Evolutionary conservation across 2,888 invertebrate genomes (phyloP).

Genomic region (Lasioglossum villosulum): DNA sequence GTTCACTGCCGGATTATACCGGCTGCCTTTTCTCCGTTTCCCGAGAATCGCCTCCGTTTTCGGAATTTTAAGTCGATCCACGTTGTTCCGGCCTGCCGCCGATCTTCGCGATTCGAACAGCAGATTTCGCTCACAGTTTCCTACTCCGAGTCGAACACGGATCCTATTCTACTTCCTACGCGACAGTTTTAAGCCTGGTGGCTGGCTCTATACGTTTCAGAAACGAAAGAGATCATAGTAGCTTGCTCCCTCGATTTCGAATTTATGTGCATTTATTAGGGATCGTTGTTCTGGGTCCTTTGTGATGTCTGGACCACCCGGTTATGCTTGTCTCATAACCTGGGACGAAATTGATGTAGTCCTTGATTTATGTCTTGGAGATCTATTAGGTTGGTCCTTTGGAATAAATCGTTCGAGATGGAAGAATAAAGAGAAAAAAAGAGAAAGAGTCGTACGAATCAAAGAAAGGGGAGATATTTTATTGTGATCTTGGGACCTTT

Average conservation of each 20-base stretch:
- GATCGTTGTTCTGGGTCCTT: neutral
- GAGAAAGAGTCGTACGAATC: neutral
- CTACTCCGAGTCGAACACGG: neutral
- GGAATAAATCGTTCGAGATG: neutral
- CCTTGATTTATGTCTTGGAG: neutral
- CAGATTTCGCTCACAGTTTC: neutral
- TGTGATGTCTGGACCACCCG: neutral
- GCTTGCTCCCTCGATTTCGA: neutral
- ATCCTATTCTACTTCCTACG: neutral
- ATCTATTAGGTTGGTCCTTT: neutral
- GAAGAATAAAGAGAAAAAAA: neutral
- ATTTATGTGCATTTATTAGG: constrained; percentile 5
- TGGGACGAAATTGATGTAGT: neutral
- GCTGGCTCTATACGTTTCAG: too few relatives aligned
- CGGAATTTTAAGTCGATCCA: constrained; percentile 42
- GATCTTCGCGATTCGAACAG: neutral
- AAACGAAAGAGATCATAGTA: neutral
- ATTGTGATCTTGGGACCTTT: neutral
- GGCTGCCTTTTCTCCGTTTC: constrained; percentile 14
- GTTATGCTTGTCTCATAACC: neutral
- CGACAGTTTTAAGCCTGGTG: neutral
- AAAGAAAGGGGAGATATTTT: neutral
- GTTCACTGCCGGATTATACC: constrained; percentile 60
- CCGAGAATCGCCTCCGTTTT: constrained; percentile 27
- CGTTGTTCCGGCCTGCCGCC: constrained; percentile 6